Conservation (phyloP, 2,113 vertebrate species). For the Embiotoca jacksoni region DNA sequence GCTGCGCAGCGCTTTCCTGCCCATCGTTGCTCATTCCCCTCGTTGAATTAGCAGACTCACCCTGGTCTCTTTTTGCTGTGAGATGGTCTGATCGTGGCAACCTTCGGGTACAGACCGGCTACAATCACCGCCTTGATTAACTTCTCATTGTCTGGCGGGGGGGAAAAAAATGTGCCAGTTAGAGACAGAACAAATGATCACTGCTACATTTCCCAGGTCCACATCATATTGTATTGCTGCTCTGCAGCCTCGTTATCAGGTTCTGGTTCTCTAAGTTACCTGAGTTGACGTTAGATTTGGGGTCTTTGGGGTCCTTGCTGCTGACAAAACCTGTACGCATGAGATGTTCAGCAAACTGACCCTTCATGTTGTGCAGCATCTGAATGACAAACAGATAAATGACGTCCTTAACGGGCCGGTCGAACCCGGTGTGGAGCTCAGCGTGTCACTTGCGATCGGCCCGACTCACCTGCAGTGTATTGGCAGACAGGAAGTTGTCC, state of each 20-base stretch:
- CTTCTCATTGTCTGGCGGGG: conserved; percentile 92
- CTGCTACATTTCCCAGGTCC: neutral
- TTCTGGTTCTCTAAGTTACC: conserved; percentile 76
- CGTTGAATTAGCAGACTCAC: conserved; percentile 83
- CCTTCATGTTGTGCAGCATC: conserved; percentile 99
- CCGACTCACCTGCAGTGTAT: conserved; percentile 92
- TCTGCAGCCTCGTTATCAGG: neutral
- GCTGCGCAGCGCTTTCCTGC: neutral
- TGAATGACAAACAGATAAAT: conserved; percentile 63
- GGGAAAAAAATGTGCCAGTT: neutral
- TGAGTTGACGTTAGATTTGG: conserved; percentile 94
- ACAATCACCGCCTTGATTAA: conserved; percentile 98
- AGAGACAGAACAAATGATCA: neutral
- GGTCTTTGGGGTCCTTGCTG: conserved; percentile 91
- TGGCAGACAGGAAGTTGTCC: conserved; percentile 96
- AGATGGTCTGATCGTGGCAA: conserved; percentile 93
- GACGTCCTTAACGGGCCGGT: neutral
- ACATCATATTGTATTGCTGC: neutral
- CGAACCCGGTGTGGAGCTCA: neutral
- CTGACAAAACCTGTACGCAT: conserved; percentile 92
- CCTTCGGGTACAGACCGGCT: conserved; percentile 97
- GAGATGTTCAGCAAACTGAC: conserved; percentile 97
- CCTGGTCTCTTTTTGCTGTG: conserved; percentile 92
- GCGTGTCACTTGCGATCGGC: neutral
- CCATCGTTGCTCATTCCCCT: conserved; percentile 9